Evolutionary conservation across 2,113 vertebrate genomes (phyloP), one percentile per base, ranked within the genome.

Genomic region (Anas platyrhynchos): DNA sequence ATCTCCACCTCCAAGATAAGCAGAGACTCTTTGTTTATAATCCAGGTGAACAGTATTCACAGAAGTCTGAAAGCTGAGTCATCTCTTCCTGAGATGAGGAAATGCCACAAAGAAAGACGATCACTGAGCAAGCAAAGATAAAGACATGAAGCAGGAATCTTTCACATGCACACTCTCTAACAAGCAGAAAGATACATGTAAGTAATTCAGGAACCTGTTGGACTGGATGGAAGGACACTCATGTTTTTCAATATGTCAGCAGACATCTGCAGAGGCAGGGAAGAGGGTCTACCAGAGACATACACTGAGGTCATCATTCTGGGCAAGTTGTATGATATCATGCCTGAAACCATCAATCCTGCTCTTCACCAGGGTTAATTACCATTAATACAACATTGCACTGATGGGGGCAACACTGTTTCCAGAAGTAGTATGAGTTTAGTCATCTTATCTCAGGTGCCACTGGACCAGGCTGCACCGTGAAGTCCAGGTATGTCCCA

Each of bases 231-330:
- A 50, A 91, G 16, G n/a, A 61, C 5, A 1, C 26, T 8, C 4
- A 13, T 22, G 27, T 44, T 66, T 76, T 80, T 58, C 13, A 55
- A 83, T 38, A 61, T 80, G 79, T 86, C 67, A 88, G 44, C 92
- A 93, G 58, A 75, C 38, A 83, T 23, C 56, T 89, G 52, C 66
- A 89, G 22, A 89, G 9, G 22, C 38, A 91, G 26, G 9, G 4
- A 25, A 75, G 1, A 0, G 34, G 32, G 16, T 41, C 55, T 72
- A 36, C 14, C 36, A 59, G 22, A 63, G 23, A 71, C 36, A 86
- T 5, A 10, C 1, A 2, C 1, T 41, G 36, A 83, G 21, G 9
- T 3, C 0, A 0, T 55, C 21, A n/a, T 36, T 77, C 62, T 72
- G 20, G 32, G 32, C 29, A 54, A 69, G 27, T 18, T 58, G 12